These are phyloP conservation scores for Balaenoptera acutorostrata DNA, from an alignment of 2,113 vertebrate species.

Conservation along the genomic window DNA sequence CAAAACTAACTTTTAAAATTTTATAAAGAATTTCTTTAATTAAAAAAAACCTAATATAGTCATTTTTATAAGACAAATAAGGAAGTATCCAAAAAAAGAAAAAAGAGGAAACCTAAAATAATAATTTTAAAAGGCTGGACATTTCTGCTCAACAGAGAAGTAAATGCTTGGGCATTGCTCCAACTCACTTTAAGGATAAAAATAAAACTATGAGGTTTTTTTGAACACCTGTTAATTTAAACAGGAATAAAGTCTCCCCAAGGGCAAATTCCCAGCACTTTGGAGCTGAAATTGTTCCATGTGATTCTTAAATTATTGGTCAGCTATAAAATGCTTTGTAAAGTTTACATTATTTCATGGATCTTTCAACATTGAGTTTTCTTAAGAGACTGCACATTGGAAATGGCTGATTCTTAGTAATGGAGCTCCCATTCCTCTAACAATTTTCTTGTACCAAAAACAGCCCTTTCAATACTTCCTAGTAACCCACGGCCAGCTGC, in stretches of 20 bases:
- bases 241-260: slow-evolving; percentile 16
- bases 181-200: slow-evolving; percentile 21
- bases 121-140: not conserved
- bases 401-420: not conserved
- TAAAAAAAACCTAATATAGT: not conserved
- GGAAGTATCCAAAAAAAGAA: not conserved
- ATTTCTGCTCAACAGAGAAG: not conserved
- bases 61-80: not conserved
- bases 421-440: not conserved
- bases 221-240: slow-evolving; percentile 21
- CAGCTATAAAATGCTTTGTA: slow-evolving; percentile 49
- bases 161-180: slow-evolving; percentile 15
- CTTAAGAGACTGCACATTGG: not conserved
- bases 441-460: not conserved
- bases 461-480: not conserved
- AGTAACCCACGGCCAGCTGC: not conserved
- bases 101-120: not conserved
- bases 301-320: not conserved
- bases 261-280: not conserved
- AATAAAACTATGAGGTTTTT: not conserved
- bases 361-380: slow-evolving; percentile 28
- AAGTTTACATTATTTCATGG: slow-evolving; percentile 41
- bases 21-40: not conserved
- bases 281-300: not conserved
- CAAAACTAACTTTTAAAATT: not conserved